Evolutionary conservation across 2,888 invertebrate genomes (phyloP).

Genomic region (Tuta absoluta): DNA sequence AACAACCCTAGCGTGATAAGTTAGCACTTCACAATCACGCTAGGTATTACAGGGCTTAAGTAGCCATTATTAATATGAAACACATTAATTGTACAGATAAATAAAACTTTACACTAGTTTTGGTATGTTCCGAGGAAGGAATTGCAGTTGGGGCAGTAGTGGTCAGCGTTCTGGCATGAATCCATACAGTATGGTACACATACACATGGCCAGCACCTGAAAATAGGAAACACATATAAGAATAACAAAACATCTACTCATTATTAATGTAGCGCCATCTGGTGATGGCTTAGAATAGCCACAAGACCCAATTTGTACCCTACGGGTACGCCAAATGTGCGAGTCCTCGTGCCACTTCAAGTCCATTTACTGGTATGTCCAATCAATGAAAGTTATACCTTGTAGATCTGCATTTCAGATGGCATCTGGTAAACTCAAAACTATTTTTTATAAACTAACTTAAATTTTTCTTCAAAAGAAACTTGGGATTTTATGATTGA

Average conservation of each 20-base stretch:
- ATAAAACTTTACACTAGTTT: constrained; percentile 7
- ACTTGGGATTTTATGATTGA: too few relatives aligned
- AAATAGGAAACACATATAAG: constrained; percentile 33
- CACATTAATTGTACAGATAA: neutral
- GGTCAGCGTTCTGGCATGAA: constrained; percentile 76
- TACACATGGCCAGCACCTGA: constrained; percentile 78
- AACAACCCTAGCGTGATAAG: constrained; percentile 10
- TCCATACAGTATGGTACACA: constrained; percentile 80
- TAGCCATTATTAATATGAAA: neutral
- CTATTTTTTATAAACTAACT: too few relatives aligned
- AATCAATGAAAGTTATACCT: too few relatives aligned
- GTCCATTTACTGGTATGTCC: too few relatives aligned
- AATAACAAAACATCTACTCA: constrained; percentile 28
- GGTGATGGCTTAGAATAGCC: too few relatives aligned
- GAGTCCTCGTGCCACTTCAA: too few relatives aligned
- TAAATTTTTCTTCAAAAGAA: too few relatives aligned
- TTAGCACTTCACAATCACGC: constrained; percentile 1
- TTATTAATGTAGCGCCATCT: too few relatives aligned
- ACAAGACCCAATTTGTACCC: too few relatives aligned
- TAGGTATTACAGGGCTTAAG: neutral
- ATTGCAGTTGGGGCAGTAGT: constrained; percentile 80
- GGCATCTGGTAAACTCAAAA: too few relatives aligned
- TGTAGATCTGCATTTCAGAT: too few relatives aligned
- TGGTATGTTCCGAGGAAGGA: constrained; percentile 68
- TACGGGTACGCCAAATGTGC: too few relatives aligned